These are phyloP conservation scores for Aquatica leii DNA, from an alignment of 2,888 invertebrate genomes.

Conservation along the genomic window DNA sequence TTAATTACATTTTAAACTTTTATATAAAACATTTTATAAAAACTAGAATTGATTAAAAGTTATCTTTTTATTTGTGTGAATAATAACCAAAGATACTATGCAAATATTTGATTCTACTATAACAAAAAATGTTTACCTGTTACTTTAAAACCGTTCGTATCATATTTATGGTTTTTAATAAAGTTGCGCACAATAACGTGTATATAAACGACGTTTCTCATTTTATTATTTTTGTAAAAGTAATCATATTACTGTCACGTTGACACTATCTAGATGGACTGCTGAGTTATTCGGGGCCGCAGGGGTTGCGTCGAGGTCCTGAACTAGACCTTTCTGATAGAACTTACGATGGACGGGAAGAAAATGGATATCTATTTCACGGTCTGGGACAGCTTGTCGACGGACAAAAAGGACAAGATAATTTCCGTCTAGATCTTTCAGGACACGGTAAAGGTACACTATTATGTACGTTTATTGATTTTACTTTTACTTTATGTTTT, in stretches of 20 bases:
- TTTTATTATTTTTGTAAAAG: conserved; percentile 16
- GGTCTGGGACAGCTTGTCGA: conserved; percentile 84
- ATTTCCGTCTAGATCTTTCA: conserved; percentile 73
- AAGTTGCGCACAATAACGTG: too few species aligned
- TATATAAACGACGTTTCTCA: not conserved
- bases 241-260: conserved; percentile 27
- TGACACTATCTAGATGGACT: conserved; percentile 72
- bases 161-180: too few species aligned
- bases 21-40: too few species aligned
- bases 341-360: conserved; percentile 79
- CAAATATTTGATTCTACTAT: too few species aligned
- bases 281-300: conserved; percentile 80
- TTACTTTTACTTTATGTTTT: conserved; percentile 49
- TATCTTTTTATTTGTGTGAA: too few species aligned
- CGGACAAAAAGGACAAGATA: conserved; percentile 77
- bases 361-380: conserved; percentile 69
- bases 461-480: conserved; percentile 39
- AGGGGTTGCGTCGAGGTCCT: conserved; percentile 73
- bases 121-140: too few species aligned
- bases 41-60: too few species aligned
- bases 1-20: too few species aligned
- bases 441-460: conserved; percentile 71
- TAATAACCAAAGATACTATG: too few species aligned
- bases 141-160: too few species aligned
- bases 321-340: conserved; percentile 81